Percentiles rank a stretch among this genome's conserved stretches.
These are phyloP conservation scores for Sorex fumeus DNA, from an alignment of 2,113 vertebrate species.

Conservation along the genomic window DNA sequence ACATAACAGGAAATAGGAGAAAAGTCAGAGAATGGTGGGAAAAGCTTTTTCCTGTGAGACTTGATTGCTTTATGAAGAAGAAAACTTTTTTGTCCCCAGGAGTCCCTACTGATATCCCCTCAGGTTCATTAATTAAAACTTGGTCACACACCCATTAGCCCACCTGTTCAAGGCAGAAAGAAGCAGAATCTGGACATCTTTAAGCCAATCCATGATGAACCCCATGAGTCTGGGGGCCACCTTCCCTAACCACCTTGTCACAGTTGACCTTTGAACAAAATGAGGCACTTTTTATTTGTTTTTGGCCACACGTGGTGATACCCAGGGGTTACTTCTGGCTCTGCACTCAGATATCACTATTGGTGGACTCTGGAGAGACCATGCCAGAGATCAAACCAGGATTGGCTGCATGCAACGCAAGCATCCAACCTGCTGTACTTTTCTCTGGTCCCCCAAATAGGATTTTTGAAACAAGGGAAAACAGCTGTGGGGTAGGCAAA, in stretches of 20 bases:
- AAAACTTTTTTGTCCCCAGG: neutral
- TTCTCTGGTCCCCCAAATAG: too few relatives aligned
- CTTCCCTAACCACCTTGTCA: accelerated
- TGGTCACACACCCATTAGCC: neutral
- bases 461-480: neutral
- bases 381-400: too few relatives aligned
- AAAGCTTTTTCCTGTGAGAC: neutral
- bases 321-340: too few relatives aligned
- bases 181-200: neutral
- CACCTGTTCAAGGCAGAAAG: accelerated
- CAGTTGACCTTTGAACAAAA: neutral
- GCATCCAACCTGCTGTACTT: too few relatives aligned
- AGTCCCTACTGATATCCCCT: neutral
- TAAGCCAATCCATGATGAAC: neutral
- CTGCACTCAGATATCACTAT: too few relatives aligned
- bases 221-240: neutral
- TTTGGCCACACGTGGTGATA: too few relatives aligned
- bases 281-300: too few relatives aligned
- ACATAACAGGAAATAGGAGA: neutral
- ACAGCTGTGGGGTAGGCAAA: accelerated
- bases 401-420: too few relatives aligned
- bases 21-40: neutral
- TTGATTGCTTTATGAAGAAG: neutral
- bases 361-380: too few relatives aligned
- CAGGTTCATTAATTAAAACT: neutral